phyloP scores from a whole-genome alignment of 2,888 invertebrate genomes.

The Andrena trimmerana region DNA sequence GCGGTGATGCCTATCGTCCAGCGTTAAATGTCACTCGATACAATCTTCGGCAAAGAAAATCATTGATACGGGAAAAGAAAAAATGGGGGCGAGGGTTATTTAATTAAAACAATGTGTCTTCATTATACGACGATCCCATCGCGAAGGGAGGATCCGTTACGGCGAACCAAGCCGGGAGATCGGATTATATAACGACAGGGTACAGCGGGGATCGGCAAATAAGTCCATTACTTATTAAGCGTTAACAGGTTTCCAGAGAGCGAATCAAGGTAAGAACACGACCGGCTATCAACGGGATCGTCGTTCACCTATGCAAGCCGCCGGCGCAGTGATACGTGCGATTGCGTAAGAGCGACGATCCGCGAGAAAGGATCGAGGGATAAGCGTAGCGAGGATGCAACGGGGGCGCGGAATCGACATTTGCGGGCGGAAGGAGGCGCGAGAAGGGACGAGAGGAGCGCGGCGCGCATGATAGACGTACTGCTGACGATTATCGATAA shows the following conservation, averaged over 20 bases:
- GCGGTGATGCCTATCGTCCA: constrained; percentile 41
- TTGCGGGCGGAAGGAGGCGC: constrained; percentile 50
- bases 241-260: constrained; percentile 54
- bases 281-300: constrained; percentile 61
- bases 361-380: constrained; percentile 55
- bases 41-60: constrained; percentile 28
- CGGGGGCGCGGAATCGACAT: constrained; percentile 50
- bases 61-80: not conserved
- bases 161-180: constrained; percentile 33
- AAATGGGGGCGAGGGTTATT: not conserved
- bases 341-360: constrained; percentile 45
- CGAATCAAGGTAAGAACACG: constrained; percentile 61
- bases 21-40: constrained; percentile 58
- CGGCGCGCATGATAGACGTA: not conserved
- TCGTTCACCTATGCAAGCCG: constrained; percentile 55
- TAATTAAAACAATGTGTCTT: constrained; percentile 37
- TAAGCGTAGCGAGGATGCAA: constrained; percentile 26
- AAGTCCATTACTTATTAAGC: constrained; percentile 64
- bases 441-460: constrained; percentile 11
- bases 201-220: constrained; percentile 53
- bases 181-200: constrained; percentile 41
- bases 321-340: constrained; percentile 49
- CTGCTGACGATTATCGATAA: constrained; percentile 14
- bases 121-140: constrained; percentile 7
- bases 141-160: not conserved